Percentiles rank a stretch among this genome's conserved stretches.
phyloP scores from a whole-genome alignment of 1,140 invertebrate species.

The Theocolax elegans region DNA sequence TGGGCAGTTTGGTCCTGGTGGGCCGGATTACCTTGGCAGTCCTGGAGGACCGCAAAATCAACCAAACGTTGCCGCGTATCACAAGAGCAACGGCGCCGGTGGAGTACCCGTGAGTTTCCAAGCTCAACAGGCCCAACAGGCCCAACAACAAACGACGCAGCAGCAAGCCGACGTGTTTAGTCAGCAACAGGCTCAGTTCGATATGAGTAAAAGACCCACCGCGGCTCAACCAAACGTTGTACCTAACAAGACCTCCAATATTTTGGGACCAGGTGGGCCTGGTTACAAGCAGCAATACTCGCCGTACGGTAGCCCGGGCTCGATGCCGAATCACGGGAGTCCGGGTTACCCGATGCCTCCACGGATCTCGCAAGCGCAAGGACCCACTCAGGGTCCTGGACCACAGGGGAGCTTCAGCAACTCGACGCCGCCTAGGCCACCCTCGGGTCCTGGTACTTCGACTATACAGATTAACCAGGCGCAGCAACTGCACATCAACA shows the following conservation, averaged over 20 bases:
- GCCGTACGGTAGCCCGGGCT: slow-evolving; percentile 74
- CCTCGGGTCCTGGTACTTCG: slow-evolving; percentile 71
- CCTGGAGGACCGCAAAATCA: slow-evolving; percentile 62
- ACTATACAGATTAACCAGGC: slow-evolving; percentile 85
- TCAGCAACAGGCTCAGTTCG: slow-evolving; percentile 3
- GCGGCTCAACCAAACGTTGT: not conserved
- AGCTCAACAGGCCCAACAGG: slow-evolving; percentile 61
- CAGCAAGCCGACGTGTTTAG: slow-evolving; percentile 33
- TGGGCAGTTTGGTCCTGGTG: slow-evolving; percentile 58
- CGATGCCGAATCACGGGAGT: slow-evolving; percentile 71
- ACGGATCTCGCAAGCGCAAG: slow-evolving; percentile 58
- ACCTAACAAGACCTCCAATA: slow-evolving; percentile 54
- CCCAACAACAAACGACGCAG: slow-evolving; percentile 54
- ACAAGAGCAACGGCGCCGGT: slow-evolving; percentile 64
- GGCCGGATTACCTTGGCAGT: slow-evolving; percentile 66
- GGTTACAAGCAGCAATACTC: slow-evolving; percentile 74
- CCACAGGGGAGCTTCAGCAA: slow-evolving; percentile 69
- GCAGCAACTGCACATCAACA: slow-evolving; percentile 85
- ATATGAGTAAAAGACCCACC: not conserved
- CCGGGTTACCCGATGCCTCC: slow-evolving; percentile 73
- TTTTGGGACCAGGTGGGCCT: slow-evolving; percentile 55
- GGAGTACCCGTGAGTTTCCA: slow-evolving; percentile 52
- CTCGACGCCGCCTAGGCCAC: slow-evolving; percentile 72
- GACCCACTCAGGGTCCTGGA: slow-evolving; percentile 56
- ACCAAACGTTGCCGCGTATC: slow-evolving; percentile 55